Base-by-base conservation (phyloP, 2,797 vertebrate species). In the Hapalemur alaotrensis region DNA sequence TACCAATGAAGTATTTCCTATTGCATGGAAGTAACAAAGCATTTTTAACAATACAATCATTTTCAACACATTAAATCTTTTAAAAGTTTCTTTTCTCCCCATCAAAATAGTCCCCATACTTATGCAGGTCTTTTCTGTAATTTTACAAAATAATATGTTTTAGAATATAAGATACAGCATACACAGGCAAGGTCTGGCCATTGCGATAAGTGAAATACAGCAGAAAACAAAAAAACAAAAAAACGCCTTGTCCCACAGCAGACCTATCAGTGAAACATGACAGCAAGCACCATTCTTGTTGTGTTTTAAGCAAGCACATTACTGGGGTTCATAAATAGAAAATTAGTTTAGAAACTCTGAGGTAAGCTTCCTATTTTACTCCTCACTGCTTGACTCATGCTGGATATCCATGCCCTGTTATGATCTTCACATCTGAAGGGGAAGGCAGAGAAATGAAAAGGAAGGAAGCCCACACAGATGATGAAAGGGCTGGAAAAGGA, bases 321-420 rank as follows among this genome's bases (percentile, higher is more conserved):
- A 86, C 82, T 65, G 25, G 87, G 54, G 15, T 32, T 92, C 95
- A 88, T 69, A 92, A 97, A 96, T 70, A 96, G 92, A 93, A 96
- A 96, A 84, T 82, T 70, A 38, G 48, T 73, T 94, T 89, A 95
- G 96, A 73, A 88, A 92, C 87, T 94, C 92, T 93, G 96, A 95
- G 87, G 89, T 95, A 73, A 89, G 90, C 76, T 78, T 46, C 92
- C 88, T 90, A 54, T 88, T 95, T 97, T 95, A 79, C 38, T 78
- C 79, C 69, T 52, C 32, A 15, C 32, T 79, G 84, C 63, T 87
- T 81, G 87, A 41, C 84, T 70, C 82, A 32, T 22, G 46, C 67
- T 75, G 78, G 87, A 61, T 57, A 46, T 15, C 76, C 41, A 69
- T 28, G 46, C 57, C 61, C 82, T 50, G 85, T 89, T 48, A 17